Evolutionary conservation across 2,888 invertebrate species (phyloP), one percentile per base, ranked within the genome.

Genomic region (Pteria penguin): DNA sequence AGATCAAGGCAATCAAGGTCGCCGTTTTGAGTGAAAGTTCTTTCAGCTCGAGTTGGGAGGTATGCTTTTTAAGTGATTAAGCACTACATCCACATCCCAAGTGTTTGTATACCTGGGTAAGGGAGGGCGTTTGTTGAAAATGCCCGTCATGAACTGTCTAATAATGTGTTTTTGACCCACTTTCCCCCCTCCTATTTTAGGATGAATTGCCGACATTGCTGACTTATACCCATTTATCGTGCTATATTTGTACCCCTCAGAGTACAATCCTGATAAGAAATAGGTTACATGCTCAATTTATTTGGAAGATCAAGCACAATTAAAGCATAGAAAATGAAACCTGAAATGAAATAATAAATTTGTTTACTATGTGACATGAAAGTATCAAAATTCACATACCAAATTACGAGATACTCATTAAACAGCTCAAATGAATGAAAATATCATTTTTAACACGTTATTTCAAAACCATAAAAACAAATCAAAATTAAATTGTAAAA

Each of bases 11-110:
- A 4, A 60, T 11, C 22, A 60, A 29, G 4, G 27, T 60, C 5
- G 60, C 14, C 11, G 27, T 11, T 27, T 60, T 60, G 4, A 60
- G 5, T 4, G 60, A 26, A 27, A 22, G 27, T 4, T 60, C 60
- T 60, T 60, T 60, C 18, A 60, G 27, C 4, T 29, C 1, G 4
- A 60, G 29, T 26, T 60, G 5, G 60, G 27, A 26, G 22, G 11
- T 27, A 60, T 26, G 4, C 14, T 4, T 14, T 60, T 22, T 11
- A 60, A 27, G 29, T 60, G 27, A 11, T 26, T 60, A 11, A 60
- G 60, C 4, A 60, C 60, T 26, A 60, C 27, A 60, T 60, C 27
- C 4, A 60, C 60, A 27, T 27, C 60, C 60, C 60, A 60, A 4
- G 60, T 22, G 1, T 60, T 60, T 4, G 2, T 60, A 18, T 60